These are phyloP conservation scores for Apomyelois bistriatella DNA, from an alignment of 2,888 invertebrate genomes.

Conservation along the genomic window DNA sequence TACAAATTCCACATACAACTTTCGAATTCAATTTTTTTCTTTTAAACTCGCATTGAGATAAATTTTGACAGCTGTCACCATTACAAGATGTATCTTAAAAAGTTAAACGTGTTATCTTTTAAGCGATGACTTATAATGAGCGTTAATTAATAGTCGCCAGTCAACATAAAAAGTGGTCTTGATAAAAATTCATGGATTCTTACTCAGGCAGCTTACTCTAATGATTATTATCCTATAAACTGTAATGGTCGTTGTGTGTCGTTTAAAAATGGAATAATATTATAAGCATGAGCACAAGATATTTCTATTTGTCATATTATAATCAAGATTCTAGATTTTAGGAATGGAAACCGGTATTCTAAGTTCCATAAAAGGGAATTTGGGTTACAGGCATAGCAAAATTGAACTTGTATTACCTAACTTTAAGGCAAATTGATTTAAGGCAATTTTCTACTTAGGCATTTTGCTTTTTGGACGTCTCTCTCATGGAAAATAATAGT, in stretches of 20 bases:
- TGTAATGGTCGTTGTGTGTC: not conserved
- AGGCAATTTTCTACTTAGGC: too few species aligned
- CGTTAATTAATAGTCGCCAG: constrained; percentile 7
- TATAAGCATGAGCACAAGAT: too few species aligned
- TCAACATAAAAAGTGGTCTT: constrained; percentile 7
- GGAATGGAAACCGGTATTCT: too few species aligned
- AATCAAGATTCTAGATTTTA: too few species aligned
- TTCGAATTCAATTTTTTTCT: not conserved
- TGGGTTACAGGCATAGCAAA: too few species aligned
- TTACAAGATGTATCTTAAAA: not conserved
- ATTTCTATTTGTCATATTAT: too few species aligned
- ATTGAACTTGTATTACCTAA: too few species aligned
- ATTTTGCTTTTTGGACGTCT: too few species aligned
- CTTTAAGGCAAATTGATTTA: too few species aligned
- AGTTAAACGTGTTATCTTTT: not conserved
- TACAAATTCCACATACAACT: not conserved
- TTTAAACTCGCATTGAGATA: not conserved
- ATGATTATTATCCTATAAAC: constrained; percentile 1
- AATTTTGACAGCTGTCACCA: constrained; percentile 9
- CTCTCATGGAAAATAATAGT: too few species aligned
- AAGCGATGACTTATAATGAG: constrained; percentile 2
- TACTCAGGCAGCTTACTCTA: not conserved
- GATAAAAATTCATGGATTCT: constrained; percentile 1
- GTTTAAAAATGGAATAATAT: not conserved
- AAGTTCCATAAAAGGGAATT: too few species aligned